phyloP scores from a whole-genome alignment of 1,140 invertebrate genomes.

The Lepeophtheirus salmonis region DNA sequence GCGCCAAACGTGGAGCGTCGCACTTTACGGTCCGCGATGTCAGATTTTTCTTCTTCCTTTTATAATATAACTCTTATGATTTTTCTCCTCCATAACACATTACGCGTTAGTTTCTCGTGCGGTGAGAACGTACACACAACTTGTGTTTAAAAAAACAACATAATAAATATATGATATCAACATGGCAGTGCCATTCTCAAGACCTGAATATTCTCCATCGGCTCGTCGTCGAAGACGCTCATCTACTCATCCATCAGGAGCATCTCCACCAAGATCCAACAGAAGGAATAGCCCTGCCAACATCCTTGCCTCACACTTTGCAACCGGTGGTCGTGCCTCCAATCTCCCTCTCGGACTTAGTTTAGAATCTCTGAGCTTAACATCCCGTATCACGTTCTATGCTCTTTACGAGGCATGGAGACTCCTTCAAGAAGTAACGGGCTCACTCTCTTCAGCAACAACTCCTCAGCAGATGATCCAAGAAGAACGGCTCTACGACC shows the following conservation, averaged over 20 bases:
- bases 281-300: background rate
- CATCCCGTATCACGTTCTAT: background rate
- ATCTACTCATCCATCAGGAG: background rate
- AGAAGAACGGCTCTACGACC: no score
- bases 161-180: background rate
- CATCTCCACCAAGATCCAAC: background rate
- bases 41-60: background rate
- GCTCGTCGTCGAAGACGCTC: background rate
- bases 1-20: background rate
- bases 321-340: background rate
- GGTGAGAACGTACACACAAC: no score
- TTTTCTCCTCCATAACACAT: background rate
- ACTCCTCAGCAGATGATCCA: no score
- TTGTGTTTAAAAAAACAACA: no score
- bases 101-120: background rate
- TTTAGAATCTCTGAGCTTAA: background rate
- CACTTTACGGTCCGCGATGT: no score
- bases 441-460: background rate
- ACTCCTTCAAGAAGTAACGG: background rate
- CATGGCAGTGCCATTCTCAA: slow-evolving; percentile 9
- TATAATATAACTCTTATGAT: background rate
- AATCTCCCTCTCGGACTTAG: background rate
- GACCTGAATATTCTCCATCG: background rate
- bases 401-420: slow-evolving; percentile 5
- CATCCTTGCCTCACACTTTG: background rate